Conservation (phyloP, 2,113 vertebrate genomes). For the Acinonyx jubatus region DNA sequence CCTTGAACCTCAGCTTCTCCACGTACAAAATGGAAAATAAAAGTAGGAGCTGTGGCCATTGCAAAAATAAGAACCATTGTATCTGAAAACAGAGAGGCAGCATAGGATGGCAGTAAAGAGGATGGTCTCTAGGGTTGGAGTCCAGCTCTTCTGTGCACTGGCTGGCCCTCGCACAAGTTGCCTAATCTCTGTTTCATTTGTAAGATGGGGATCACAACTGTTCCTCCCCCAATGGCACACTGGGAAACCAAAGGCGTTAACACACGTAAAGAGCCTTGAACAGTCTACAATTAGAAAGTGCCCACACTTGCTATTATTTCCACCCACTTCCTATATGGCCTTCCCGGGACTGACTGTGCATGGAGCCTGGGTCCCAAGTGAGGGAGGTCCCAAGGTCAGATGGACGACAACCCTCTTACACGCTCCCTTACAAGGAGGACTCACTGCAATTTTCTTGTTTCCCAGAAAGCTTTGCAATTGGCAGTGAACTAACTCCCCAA, state of each 20-base stretch:
- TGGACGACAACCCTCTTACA: not conserved
- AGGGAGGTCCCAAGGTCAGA: not conserved
- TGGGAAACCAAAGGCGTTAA: not conserved
- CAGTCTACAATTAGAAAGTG: not conserved
- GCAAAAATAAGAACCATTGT: not conserved
- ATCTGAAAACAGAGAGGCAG: not conserved
- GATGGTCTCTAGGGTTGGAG: not conserved
- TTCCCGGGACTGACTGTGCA: not conserved
- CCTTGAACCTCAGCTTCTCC: not conserved
- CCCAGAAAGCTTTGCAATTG: not conserved
- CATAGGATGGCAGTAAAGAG: not conserved
- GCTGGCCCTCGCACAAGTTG: not conserved
- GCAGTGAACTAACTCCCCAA: not conserved
- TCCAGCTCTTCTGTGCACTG: not conserved
- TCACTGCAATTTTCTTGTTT: not conserved
- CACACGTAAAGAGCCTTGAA: not conserved
- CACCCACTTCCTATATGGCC: not conserved
- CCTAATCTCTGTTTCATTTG: not conserved
- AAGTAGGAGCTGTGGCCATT: not conserved
- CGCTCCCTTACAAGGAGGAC: not conserved
- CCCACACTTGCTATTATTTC: not conserved
- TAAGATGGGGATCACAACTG: not conserved
- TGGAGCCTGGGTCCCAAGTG: not conserved
- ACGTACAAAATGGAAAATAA: not conserved
- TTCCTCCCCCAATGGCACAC: not conserved